Evolutionary conservation across 2,113 vertebrate species (phyloP).

Genomic region (Sterna hirundo): DNA sequence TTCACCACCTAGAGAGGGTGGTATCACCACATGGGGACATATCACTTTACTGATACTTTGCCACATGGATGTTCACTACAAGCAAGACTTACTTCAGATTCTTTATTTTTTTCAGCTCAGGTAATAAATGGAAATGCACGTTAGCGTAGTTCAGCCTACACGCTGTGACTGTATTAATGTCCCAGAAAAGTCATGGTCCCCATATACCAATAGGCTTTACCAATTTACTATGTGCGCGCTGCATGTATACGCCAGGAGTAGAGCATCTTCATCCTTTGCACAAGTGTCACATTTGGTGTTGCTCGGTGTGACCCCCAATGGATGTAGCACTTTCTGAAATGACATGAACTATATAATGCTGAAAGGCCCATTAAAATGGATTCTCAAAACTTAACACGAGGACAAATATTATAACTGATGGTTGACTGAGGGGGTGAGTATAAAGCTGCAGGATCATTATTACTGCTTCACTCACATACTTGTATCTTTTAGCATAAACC

Average conservation of each 20-base stretch:
- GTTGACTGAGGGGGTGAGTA: not conserved
- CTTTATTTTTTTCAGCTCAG: not conserved
- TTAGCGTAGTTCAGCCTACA: not conserved
- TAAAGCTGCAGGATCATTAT: not conserved
- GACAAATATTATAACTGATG: not conserved
- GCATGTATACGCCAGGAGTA: not conserved
- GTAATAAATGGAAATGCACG: not conserved
- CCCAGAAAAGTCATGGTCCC: not conserved
- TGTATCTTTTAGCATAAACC: not conserved
- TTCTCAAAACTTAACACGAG: not conserved
- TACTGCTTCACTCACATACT: not conserved
- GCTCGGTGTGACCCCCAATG: not conserved
- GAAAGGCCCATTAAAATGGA: not conserved
- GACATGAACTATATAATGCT: not conserved
- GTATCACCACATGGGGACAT: not conserved
- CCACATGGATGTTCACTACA: not conserved
- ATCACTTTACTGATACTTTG: not conserved
- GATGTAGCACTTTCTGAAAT: not conserved
- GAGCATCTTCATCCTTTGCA: not conserved
- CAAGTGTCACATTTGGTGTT: not conserved
- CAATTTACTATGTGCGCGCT: not conserved
- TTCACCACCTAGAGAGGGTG: not conserved
- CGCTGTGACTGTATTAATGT: not conserved
- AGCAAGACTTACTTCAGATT: not conserved
- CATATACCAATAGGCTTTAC: not conserved